Conservation (phyloP, 2,888 invertebrate genomes). For the Leptothorax acervorum region DNA sequence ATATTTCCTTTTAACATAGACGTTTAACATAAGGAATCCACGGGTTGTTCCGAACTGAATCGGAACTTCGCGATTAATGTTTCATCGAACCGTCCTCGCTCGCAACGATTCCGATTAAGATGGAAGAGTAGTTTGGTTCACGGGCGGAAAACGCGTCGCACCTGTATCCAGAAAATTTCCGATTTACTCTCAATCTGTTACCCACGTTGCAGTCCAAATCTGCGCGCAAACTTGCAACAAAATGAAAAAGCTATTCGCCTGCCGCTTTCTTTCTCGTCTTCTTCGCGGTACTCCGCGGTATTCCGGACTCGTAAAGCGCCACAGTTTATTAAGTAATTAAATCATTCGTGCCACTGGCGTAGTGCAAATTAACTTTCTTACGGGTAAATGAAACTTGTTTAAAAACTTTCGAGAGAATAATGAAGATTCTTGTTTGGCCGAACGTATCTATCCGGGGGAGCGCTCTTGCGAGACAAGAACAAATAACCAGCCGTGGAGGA, state of each 20-base stretch:
- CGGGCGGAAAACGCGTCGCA: background rate
- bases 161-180: background rate
- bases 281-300: conserved; percentile 36
- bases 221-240: background rate
- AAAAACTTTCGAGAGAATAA: conserved; percentile 67
- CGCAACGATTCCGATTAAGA: background rate
- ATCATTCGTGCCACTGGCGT: conserved; percentile 63
- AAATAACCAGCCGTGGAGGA: conserved; percentile 52
- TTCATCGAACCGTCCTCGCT: background rate
- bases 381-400: conserved; percentile 67
- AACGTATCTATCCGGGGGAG: conserved; percentile 59
- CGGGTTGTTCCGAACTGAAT: background rate
- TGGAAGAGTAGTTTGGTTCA: background rate
- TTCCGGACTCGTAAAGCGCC: conserved; percentile 55
- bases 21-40: background rate
- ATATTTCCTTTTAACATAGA: background rate
- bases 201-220: background rate
- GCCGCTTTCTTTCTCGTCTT: conserved; percentile 14
- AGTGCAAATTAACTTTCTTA: conserved; percentile 74
- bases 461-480: conserved; percentile 53
- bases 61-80: background rate
- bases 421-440: conserved; percentile 65
- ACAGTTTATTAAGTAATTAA: conserved; percentile 78
- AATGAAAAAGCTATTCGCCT: conserved; percentile 15
- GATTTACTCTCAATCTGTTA: conserved; percentile 27